Conservation (phyloP, 1,140 invertebrate genomes). For the Drosophila pseudoananassae region DNA sequence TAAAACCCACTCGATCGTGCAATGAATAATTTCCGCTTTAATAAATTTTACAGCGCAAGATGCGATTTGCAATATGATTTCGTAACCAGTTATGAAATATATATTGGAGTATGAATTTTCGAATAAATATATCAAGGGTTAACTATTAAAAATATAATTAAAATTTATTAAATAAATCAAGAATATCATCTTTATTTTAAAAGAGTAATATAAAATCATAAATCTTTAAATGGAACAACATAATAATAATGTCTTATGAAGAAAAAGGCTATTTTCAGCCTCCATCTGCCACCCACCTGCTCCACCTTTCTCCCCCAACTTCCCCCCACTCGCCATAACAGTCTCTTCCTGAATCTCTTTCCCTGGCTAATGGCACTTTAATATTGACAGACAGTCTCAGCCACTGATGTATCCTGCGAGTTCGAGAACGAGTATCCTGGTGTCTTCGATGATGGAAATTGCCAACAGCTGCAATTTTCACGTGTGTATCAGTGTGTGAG, state of each 20-base stretch:
- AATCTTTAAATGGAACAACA: too few species aligned
- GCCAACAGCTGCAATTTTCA: conserved; percentile 66
- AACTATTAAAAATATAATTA: not conserved
- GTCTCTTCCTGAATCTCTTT: not conserved
- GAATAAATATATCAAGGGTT: not conserved
- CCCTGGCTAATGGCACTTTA: conserved; percentile 59
- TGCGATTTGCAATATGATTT: conserved; percentile 75
- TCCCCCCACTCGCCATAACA: too few species aligned
- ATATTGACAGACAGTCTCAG: conserved; percentile 53
- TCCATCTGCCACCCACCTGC: too few species aligned
- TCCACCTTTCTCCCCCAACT: not conserved
- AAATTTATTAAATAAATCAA: not conserved
- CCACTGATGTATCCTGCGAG: conserved; percentile 4
- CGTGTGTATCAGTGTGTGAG: not conserved
- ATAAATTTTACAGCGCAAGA: conserved; percentile 81
- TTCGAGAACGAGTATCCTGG: conserved; percentile 1
- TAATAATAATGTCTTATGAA: not conserved
- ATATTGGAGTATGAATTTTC: not conserved
- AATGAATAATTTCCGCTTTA: conserved; percentile 83
- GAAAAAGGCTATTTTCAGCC: too few species aligned
- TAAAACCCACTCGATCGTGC: conserved; percentile 79
- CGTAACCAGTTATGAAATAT: not conserved
- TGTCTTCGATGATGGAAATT: conserved; percentile 43
- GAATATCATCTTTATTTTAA: too few species aligned
- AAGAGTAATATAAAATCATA: too few species aligned